Conservation (phyloP, 1,140 invertebrate genomes). For the Scaptomyza hsui region DNA sequence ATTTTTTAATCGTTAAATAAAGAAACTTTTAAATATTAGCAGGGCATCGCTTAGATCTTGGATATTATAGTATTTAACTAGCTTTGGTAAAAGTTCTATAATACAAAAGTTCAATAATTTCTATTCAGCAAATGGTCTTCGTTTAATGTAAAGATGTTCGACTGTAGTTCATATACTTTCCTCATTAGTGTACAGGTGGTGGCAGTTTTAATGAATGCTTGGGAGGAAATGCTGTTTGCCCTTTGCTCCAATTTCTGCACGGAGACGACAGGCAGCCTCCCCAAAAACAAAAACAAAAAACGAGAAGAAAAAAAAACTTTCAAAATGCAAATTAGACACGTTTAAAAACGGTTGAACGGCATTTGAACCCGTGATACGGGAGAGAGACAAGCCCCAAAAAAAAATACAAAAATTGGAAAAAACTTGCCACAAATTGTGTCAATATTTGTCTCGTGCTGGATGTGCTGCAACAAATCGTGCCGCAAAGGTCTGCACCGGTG, state of each 20-base stretch:
- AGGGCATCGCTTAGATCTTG: too few species aligned
- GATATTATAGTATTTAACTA: too few species aligned
- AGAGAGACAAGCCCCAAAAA: constrained; percentile 53
- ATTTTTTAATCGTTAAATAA: too few species aligned
- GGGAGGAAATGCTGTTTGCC: constrained; percentile 57
- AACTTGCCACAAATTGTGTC: constrained; percentile 80
- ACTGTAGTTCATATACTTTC: neutral
- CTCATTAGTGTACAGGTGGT: constrained; percentile 48
- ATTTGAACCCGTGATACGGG: constrained; percentile 59
- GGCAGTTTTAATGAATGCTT: constrained; percentile 31
- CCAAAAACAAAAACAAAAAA: too few species aligned
- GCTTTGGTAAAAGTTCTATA: too few species aligned
- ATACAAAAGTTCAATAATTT: too few species aligned
- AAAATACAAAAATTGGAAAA: constrained; percentile 1
- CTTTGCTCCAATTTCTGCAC: constrained; percentile 77
- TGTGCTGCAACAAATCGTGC: constrained; percentile 82
- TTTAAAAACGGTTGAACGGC: constrained; percentile 59
- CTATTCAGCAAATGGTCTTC: too few species aligned
- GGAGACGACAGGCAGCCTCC: constrained; percentile 19
- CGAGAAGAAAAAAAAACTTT: constrained; percentile 47
- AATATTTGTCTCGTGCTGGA: constrained; percentile 81
- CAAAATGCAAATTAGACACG: constrained; percentile 81
- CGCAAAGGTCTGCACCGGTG: constrained; percentile 75
- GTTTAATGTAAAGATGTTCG: neutral
- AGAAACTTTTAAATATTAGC: too few species aligned